phyloP scores from a whole-genome alignment of 2,888 invertebrate species.

The Heterodera filipjevi region DNA sequence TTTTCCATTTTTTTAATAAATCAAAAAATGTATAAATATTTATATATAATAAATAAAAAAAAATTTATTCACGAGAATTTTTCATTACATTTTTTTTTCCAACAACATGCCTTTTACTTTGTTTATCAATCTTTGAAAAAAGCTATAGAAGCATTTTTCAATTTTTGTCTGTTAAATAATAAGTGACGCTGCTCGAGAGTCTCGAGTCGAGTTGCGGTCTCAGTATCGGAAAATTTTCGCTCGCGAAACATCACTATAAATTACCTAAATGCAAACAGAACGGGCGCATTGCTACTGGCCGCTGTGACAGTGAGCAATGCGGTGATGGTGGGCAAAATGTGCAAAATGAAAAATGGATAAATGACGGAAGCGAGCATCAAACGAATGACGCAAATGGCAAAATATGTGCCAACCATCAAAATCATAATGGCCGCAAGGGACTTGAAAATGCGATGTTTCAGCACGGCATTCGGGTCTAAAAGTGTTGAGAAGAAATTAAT shows the following conservation, averaged over 20 bases:
- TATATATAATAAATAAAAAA: not conserved
- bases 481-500: not conserved
- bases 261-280: not conserved
- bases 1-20: not conserved
- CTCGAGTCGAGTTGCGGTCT: too few species aligned
- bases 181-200: too few species aligned
- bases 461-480: not conserved
- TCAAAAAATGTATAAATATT: not conserved
- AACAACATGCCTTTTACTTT: too few species aligned
- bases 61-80: too few species aligned
- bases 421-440: slow-evolving; percentile 6
- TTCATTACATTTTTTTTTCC: too few species aligned
- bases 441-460: not conserved
- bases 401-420: not conserved
- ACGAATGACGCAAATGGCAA: not conserved
- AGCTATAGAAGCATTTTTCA: too few species aligned
- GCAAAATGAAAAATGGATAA: not conserved
- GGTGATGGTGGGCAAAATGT: not conserved
- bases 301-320: slow-evolving; percentile 3
- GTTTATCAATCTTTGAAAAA: too few species aligned
- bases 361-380: not conserved
- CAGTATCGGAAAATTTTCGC: too few species aligned
- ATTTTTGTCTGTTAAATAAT: too few species aligned
- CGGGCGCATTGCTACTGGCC: not conserved
- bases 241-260: too few species aligned